Evolutionary conservation across 2,888 invertebrate genomes (phyloP), one percentile per base, ranked within the genome.

Genomic region (Cerastoderma edule): DNA sequence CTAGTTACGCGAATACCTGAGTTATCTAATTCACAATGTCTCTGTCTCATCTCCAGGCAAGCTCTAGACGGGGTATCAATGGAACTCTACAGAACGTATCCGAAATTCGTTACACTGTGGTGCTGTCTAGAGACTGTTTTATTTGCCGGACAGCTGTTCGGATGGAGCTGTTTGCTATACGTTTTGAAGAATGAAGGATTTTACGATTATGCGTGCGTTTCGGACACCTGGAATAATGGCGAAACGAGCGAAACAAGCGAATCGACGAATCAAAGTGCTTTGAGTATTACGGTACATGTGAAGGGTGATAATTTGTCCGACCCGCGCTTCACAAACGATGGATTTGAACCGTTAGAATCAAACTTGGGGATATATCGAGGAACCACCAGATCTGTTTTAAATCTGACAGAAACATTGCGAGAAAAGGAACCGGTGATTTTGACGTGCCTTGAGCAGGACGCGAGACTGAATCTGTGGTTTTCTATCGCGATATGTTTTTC

Each of bases 111-210:
- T 46, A 81, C 84, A 4, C 56, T 79, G 0, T 89, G 87, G 88
- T 86, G 85, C 46, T 84, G 81, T 50, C 8, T 88, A 8, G 89
- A 89, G 71, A 81, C 85, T 35, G 46, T 86, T 4, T 63, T 86
- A 8, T 88, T 86, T 63, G 87, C 85, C 30, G 89, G 89, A n/a
- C 83, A 87, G 8, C 71, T 88, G 19, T 88, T 86, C 57, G 89
- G 89, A n/a, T 88, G 89, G 89, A 83, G 80, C 8, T 87, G 88
- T 2, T 69, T 89, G 44, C 83, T 88, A 6, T 88, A 82, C 72
- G 73, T 89, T 10, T 56, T 89, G 33, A 87, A 85, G 63, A 71
- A 86, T 28, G 88, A 88, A 57, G 84, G 86, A 24, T 72, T 89
- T 60, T 89, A 86, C 67, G 3, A 22, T 19, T 78, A 88, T 10